Percentiles rank a stretch among this genome's conserved stretches.
Conservation (phyloP, 1,140 invertebrate species). For the Meteorus sp. region DNA sequence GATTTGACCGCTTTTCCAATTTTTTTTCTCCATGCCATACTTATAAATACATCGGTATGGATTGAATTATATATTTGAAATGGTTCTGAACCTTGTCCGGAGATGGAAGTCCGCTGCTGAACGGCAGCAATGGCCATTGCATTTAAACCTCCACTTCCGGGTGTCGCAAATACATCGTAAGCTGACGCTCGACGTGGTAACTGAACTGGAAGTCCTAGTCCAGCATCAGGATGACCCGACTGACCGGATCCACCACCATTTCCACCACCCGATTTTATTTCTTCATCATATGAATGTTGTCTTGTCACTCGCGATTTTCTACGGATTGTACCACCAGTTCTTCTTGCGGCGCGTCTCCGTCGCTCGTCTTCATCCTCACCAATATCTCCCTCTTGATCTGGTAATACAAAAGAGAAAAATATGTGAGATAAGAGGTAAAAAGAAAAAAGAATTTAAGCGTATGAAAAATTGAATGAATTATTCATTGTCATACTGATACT, state of each 20-base stretch:
- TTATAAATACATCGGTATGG: too few species aligned
- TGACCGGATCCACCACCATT: slow-evolving; percentile 38
- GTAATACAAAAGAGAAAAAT: neutral
- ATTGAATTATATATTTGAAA: neutral
- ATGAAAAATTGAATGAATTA: neutral
- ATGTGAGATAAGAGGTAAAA: neutral
- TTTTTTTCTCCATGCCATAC: too few species aligned
- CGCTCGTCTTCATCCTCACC: slow-evolving; percentile 47
- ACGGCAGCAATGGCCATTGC: slow-evolving; percentile 46
- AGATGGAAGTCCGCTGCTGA: slow-evolving; percentile 50
- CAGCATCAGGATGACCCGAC: slow-evolving; percentile 51
- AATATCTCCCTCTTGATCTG: slow-evolving; percentile 24
- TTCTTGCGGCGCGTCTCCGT: slow-evolving; percentile 40
- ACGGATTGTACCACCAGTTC: slow-evolving; percentile 47
- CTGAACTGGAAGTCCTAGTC: slow-evolving; percentile 66
- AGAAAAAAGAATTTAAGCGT: neutral
- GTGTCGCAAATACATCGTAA: slow-evolving; percentile 72
- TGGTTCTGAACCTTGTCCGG: slow-evolving; percentile 46
- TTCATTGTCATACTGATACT: neutral
- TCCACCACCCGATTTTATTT: slow-evolving; percentile 61
- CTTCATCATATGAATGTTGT: slow-evolving; percentile 81
- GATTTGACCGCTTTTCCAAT: neutral
- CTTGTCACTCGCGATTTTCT: slow-evolving; percentile 72
- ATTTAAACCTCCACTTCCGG: slow-evolving; percentile 41
- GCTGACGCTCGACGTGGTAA: slow-evolving; percentile 76